Conservation (phyloP, 2,888 invertebrate genomes). For the Scaptomyza tumidula region DNA sequence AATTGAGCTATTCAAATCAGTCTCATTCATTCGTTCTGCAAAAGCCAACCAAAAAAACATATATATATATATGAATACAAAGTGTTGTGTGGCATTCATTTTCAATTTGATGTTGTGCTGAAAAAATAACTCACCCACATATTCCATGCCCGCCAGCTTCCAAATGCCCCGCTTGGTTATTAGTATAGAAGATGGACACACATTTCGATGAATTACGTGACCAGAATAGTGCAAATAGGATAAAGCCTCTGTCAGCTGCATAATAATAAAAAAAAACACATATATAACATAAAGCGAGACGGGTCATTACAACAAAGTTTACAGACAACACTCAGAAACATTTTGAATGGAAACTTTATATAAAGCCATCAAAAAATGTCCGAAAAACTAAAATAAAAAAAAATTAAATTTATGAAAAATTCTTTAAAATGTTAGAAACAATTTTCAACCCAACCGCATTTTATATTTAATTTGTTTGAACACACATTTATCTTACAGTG, state of each 20-base stretch:
- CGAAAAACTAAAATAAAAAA: no score
- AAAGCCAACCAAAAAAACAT: background rate
- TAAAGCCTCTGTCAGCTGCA: conserved; percentile 96
- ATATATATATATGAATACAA: conserved; percentile 45
- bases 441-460: no score
- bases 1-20: conserved; percentile 90
- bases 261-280: background rate
- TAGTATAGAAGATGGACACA: conserved; percentile 96
- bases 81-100: conserved; percentile 42
- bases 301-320: conserved; percentile 7
- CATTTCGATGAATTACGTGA: conserved; percentile 95
- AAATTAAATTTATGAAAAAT: no score
- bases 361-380: no score
- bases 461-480: no score
- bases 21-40: conserved; percentile 89
- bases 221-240: conserved; percentile 95
- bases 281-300: background rate
- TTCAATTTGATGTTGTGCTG: conserved; percentile 45
- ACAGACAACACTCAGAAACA: conserved; percentile 1
- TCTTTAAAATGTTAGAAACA: background rate
- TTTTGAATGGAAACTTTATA: background rate
- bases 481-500: background rate
- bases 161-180: conserved; percentile 97
- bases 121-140: conserved; percentile 88
- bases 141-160: conserved; percentile 98